Percentiles rank a stretch among this genome's conserved stretches.
Evolutionary conservation across 1,140 invertebrate species (phyloP).

Genomic region (Scaptomyza montana): DNA sequence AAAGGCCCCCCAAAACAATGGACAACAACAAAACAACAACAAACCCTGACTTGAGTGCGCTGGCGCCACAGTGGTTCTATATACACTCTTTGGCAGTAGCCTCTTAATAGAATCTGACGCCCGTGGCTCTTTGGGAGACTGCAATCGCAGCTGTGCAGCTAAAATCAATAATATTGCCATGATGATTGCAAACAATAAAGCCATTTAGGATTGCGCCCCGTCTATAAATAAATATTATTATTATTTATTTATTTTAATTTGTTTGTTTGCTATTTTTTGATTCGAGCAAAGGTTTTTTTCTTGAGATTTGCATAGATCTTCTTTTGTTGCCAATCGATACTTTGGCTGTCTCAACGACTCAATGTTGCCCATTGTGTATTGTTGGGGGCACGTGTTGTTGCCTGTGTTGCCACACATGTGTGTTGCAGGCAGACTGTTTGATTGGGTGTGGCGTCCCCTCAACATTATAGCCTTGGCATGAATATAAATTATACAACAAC

Average conservation of each 20-base stretch:
- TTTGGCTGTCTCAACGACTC: conserved; percentile 40
- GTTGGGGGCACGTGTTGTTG: conserved; percentile 35
- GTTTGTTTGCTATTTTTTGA: too few species aligned
- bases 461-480: conserved; percentile 61
- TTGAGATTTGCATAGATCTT: conserved; percentile 55
- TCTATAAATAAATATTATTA: conserved; percentile 71
- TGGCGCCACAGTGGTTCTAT: conserved; percentile 10
- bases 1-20: conserved; percentile 48
- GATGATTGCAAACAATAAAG: conserved; percentile 69
- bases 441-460: conserved; percentile 59
- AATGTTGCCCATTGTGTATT: conserved; percentile 42
- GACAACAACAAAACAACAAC: conserved; percentile 5
- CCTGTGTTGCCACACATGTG: conserved; percentile 28
- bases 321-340: conserved; percentile 62
- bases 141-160: conserved; percentile 50
- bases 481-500: conserved; percentile 27
- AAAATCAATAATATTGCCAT: conserved; percentile 56
- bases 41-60: not conserved
- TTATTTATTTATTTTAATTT: conserved; percentile 59
- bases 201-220: conserved; percentile 49
- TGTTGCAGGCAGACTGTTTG: conserved; percentile 3
- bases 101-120: conserved; percentile 55
- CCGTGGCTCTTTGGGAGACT: conserved; percentile 34
- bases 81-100: conserved; percentile 16
- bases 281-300: not conserved